Percentiles rank a stretch among this genome's conserved stretches.
These are phyloP conservation scores for Otocyon megalotis DNA, from an alignment of 2,113 vertebrate genomes.

Conservation along the genomic window DNA sequence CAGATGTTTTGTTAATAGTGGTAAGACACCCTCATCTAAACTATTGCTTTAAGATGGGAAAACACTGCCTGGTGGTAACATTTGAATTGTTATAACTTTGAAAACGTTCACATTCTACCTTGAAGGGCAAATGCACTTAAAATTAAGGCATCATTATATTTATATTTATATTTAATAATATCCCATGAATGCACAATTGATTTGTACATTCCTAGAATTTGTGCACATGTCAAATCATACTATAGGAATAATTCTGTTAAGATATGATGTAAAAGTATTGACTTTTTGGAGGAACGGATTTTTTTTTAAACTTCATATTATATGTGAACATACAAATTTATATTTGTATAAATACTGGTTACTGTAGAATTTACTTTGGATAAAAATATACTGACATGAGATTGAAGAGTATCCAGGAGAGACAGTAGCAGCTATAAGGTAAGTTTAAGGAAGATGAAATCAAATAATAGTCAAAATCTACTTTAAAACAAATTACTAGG, in stretches of 20 bases:
- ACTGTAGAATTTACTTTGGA: neutral
- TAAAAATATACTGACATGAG: neutral
- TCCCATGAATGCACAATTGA: neutral
- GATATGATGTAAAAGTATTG: neutral
- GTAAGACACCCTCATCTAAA: conserved; percentile 64
- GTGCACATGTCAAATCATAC: neutral
- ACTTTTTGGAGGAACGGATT: neutral
- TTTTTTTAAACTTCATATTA: neutral
- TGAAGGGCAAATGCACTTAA: conserved; percentile 58
- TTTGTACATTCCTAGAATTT: neutral
- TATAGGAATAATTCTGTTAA: neutral
- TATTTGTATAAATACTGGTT: neutral
- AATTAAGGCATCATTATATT: neutral
- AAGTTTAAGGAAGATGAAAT: neutral
- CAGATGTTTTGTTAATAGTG: conserved; percentile 75
- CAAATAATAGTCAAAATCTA: neutral
- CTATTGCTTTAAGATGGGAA: conserved; percentile 65
- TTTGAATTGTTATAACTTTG: conserved; percentile 60
- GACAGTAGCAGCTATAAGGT: neutral
- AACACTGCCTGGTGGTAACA: conserved; percentile 53
- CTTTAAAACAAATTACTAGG: neutral
- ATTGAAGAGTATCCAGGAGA: neutral
- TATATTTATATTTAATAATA: neutral
- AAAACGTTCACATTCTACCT: conserved; percentile 47
- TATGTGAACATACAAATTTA: neutral